phyloP scores from a whole-genome alignment of 2,888 invertebrate species.

The Drosophila testacea region DNA sequence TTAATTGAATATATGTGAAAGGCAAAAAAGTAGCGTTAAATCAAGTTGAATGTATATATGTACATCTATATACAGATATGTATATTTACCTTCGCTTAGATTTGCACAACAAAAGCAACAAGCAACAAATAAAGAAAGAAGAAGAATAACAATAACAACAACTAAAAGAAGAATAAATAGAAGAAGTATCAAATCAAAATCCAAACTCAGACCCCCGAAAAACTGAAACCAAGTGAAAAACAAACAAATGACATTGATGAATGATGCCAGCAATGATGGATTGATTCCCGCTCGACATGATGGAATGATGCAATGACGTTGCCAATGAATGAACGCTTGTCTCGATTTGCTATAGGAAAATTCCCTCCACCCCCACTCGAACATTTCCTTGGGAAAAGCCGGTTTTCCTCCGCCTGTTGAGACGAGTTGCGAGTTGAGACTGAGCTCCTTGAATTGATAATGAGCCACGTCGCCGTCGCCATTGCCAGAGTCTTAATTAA shows the following conservation, averaged over 20 bases:
- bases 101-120: conserved; percentile 6
- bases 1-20: conserved; percentile 23
- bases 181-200: conserved; percentile 19
- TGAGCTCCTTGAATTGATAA: conserved; percentile 75
- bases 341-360: conserved; percentile 34
- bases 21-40: background rate
- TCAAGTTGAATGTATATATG: background rate
- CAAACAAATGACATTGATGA: conserved; percentile 78
- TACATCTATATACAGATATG: background rate
- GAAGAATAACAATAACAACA: background rate
- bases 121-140: background rate
- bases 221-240: conserved; percentile 51
- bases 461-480: conserved; percentile 60
- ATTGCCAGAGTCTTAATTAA: conserved; percentile 68
- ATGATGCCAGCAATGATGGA: conserved; percentile 74
- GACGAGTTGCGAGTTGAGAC: conserved; percentile 7
- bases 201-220: conserved; percentile 16
- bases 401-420: background rate
- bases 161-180: conserved; percentile 5
- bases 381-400: too few species aligned
- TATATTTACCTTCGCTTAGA: conserved; percentile 1
- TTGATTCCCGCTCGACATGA: conserved; percentile 51
- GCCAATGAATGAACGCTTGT: conserved; percentile 67
- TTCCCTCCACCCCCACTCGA: background rate
- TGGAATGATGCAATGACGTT: conserved; percentile 50